Base-by-base conservation (phyloP, 2,113 vertebrate species). In the Promerops cafer region DNA sequence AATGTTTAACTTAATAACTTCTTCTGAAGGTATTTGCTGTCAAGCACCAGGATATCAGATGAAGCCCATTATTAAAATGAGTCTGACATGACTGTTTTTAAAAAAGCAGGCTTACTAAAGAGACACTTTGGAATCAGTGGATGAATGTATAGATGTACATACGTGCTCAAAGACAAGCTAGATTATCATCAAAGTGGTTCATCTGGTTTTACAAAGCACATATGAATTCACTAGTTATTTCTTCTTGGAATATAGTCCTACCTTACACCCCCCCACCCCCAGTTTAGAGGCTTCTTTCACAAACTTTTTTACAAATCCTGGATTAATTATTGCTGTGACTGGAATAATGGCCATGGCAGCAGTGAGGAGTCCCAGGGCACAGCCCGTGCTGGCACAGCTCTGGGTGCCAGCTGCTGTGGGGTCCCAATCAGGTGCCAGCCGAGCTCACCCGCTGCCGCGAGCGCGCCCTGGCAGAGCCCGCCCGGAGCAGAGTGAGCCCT, bases 331-430 rank as follows among this genome's bases (percentile, higher is more conserved):
- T 52, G 33, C 31, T 47, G 27, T 42, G 56, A 7, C 12, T 19
- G 59, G 44, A 70, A 7, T 6, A 61, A 63, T 2, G 6, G 68
- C 26, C 39, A 5, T 0, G 1, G 45, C 3, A 3, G 69, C 40
- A 57, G 30, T 2, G 45, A 11, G 54, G 23, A 4, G 42, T 42
- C 45, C 23, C 16, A 8, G 27, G 65, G 45, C 7, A 1, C 59
- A 77, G 68, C 69, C 42, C 0, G 0, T 6, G 4, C 50, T 72
- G 66, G 75, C 75, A 44, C 24, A 10, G 76, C 37, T 26, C 50
- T 44, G 68, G 63, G 49, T 14, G 4, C 61, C 83, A 70, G 79
- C 63, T 80, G 89, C 91, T 44, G 0, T 0, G 11, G 47, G 28
- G 23, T 6, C 59, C 56, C 0, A 56, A 9, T 56, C 64, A 27